Evolutionary conservation across 1,140 invertebrate species (phyloP).

Genomic region (Diabrotica undecimpunctata): DNA sequence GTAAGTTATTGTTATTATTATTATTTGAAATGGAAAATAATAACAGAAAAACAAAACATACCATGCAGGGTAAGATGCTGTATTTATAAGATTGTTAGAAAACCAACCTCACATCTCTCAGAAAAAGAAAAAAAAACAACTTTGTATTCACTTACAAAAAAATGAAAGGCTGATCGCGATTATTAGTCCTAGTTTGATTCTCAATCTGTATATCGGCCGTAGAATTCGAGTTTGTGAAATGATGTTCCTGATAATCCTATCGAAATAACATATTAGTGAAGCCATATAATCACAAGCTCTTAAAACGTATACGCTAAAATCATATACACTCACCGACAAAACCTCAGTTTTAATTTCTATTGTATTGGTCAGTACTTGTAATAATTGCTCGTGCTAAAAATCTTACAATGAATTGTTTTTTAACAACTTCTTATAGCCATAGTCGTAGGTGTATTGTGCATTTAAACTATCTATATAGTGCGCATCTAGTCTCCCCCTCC

Average conservation of each 20-base stretch:
- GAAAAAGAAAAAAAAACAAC: conserved; percentile 5
- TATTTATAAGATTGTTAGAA: conserved; percentile 33
- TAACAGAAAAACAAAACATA: conserved; percentile 24
- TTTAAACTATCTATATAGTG: too few relatives aligned
- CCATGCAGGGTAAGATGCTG: conserved; percentile 35
- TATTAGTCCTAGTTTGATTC: conserved; percentile 12
- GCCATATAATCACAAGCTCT: background rate
- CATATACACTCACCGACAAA: too few relatives aligned
- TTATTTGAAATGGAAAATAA: too few relatives aligned
- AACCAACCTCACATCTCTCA: conserved; percentile 14
- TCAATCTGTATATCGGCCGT: conserved; percentile 15
- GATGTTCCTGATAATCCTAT: conserved; percentile 19
- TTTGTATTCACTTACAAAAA: conserved; percentile 32
- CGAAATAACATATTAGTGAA: conserved; percentile 10
- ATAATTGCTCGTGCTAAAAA: too few relatives aligned
- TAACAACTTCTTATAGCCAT: too few relatives aligned
- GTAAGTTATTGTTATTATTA: too few relatives aligned
- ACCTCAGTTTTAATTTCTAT: too few relatives aligned
- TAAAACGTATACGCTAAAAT: too few relatives aligned
- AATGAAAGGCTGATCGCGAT: conserved; percentile 33
- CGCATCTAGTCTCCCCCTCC: too few relatives aligned
- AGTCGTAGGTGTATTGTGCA: too few relatives aligned
- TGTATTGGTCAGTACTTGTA: too few relatives aligned
- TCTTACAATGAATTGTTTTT: too few relatives aligned
- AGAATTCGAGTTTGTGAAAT: conserved; percentile 20